These are phyloP conservation scores for Psammodynastes pulverulentus DNA, from an alignment of 2,113 vertebrate species.

Conservation along the genomic window DNA sequence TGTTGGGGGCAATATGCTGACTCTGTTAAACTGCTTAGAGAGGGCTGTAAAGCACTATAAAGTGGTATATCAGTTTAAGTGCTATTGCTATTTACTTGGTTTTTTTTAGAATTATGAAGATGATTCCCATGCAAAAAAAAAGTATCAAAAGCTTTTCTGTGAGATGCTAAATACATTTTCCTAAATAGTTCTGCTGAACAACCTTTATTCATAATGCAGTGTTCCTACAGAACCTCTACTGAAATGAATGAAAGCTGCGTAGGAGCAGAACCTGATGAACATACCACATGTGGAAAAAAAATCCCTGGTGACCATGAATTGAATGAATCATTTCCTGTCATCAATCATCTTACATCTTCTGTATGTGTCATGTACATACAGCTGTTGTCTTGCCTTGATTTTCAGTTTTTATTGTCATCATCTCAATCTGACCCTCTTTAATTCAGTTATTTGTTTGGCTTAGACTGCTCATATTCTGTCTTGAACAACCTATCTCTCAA, in stretches of 20 bases:
- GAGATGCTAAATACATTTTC: background rate
- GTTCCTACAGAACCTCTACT: background rate
- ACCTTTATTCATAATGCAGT: background rate
- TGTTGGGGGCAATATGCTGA: too few species aligned
- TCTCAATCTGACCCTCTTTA: background rate
- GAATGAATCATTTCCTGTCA: conserved; percentile 32
- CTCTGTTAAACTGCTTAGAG: too few species aligned
- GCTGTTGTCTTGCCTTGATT: background rate
- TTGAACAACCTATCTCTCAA: background rate
- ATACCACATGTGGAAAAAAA: background rate
- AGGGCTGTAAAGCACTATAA: too few species aligned
- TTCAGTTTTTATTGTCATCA: background rate
- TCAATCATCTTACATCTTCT: background rate
- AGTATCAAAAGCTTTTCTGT: background rate
- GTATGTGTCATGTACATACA: background rate
- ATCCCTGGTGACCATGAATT: background rate
- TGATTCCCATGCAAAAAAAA: background rate
- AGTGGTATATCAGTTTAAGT: too few species aligned
- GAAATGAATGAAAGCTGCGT: conserved; percentile 4
- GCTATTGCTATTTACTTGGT: background rate
- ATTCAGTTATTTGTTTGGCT: background rate
- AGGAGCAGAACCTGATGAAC: background rate
- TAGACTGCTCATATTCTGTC: background rate
- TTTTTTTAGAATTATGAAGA: background rate
- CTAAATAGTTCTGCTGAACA: background rate